Evolutionary conservation across 2,113 vertebrate species (phyloP), one percentile per base, ranked within the genome.

Genomic region (Cathartes aura): DNA sequence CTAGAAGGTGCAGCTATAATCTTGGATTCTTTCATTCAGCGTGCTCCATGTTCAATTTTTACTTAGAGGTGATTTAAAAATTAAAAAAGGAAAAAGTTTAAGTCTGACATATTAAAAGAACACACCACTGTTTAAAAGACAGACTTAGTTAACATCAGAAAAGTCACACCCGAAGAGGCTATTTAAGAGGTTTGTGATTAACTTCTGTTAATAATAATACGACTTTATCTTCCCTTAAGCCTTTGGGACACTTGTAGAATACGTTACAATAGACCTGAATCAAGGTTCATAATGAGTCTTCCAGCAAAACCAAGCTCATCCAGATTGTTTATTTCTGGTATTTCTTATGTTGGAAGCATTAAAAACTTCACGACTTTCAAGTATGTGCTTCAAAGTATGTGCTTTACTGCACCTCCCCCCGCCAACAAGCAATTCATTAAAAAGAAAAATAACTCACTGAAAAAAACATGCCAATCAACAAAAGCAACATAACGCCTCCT

Each of bases 401-500:
- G 34, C 47, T 67, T 16, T 45, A 81, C 22, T 66, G 73, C 20
- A 64, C 36, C 19, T 32, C 45, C 13, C 5, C 9, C 17, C 11
- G 53, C 15, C 26, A 80, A 47, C 7, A 93, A 29, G 19, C 15
- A 75, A 76, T 38, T 45, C 14, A 62, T 42, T 62, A 53, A 52
- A n/a, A 74, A 38, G 21, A 38, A 74, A 82, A 90, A 38, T 8
- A 64, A 67, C 17, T 47, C 23, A 38, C n/a, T 73, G 48, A 36
- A 43, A 62, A 87, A 79, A 78, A 5, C 15, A 60, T 4, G 11
- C 13, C 66, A 20, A 8, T 1, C 19, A 64, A 45, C 3, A 83
- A 48, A 79, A 82, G 26, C 29, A 63, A n/a, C 3, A 11, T 17
- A 59, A 67, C 0, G 0, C 7, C 29, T 53, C 8, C 60, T 36